Percentiles rank a stretch among this genome's conserved stretches.
These are phyloP conservation scores for Antheraea mylitta DNA, from an alignment of 1,140 invertebrate species.

Conservation along the genomic window DNA sequence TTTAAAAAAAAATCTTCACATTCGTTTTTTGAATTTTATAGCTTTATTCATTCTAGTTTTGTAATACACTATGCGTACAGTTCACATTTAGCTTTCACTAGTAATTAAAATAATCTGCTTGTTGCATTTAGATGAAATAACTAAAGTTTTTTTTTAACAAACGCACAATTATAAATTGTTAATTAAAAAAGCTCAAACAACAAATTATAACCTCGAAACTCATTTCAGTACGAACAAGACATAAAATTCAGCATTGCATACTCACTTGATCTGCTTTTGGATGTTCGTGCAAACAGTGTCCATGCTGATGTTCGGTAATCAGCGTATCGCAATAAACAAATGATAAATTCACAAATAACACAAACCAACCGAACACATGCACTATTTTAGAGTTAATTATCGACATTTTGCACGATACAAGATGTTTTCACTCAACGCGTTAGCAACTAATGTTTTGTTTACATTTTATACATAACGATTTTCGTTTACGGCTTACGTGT, in stretches of 20 bases:
- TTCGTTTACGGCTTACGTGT: slow-evolving; percentile 14
- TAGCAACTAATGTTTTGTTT: slow-evolving; percentile 47
- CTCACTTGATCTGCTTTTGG: slow-evolving; percentile 67
- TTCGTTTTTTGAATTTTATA: too few relatives aligned
- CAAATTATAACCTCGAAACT: background rate
- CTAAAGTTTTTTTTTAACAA: background rate
- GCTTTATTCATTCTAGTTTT: background rate
- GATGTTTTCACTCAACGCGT: slow-evolving; percentile 38
- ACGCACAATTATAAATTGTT: background rate
- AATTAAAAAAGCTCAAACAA: background rate
- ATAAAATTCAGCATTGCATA: slow-evolving; percentile 16
- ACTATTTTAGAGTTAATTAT: slow-evolving; percentile 24
- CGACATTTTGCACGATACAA: slow-evolving; percentile 38
- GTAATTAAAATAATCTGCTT: background rate
- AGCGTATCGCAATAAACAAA: slow-evolving; percentile 39
- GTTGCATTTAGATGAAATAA: background rate
- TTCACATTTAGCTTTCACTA: background rate
- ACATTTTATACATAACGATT: slow-evolving; percentile 47
- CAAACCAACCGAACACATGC: slow-evolving; percentile 36
- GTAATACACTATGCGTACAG: background rate
- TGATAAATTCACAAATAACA: slow-evolving; percentile 36
- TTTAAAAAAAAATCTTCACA: too few relatives aligned
- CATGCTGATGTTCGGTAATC: slow-evolving; percentile 49
- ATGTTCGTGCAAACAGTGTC: slow-evolving; percentile 62
- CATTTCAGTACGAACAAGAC: background rate